A percentile compares a stretch with the other conserved stretches of the same genome.
Evolutionary conservation across 2,113 vertebrate species (phyloP).

Genomic region (Chlorodrepanis virens): DNA sequence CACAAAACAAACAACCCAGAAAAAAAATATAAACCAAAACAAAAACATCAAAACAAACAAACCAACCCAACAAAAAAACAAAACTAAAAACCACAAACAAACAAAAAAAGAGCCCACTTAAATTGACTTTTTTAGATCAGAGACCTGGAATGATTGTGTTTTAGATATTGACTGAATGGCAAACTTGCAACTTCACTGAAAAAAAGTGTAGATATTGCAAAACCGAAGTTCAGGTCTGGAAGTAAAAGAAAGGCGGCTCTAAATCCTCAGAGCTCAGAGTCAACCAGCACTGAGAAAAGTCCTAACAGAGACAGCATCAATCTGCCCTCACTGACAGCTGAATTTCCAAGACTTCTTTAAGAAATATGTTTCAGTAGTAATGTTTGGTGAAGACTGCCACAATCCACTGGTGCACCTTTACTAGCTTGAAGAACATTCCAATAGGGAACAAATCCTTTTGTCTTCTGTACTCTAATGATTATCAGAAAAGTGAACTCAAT

Average conservation of each 20-base stretch:
- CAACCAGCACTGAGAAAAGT: neutral
- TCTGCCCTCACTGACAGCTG: neutral
- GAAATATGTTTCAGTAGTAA: neutral
- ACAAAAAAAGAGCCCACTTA: neutral
- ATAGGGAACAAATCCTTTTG: neutral
- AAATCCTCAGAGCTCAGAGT: neutral
- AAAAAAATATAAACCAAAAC: neutral
- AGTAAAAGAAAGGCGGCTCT: neutral
- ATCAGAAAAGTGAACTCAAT: neutral
- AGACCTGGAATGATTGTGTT: neutral
- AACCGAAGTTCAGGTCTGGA: neutral
- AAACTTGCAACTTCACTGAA: neutral
- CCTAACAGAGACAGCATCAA: neutral
- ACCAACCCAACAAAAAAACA: neutral
- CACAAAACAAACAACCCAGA: neutral
- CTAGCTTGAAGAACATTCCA: neutral
- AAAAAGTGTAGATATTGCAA: neutral
- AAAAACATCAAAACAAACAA: neutral
- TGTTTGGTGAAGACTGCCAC: neutral
- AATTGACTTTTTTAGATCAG: neutral
- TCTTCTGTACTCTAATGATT: neutral
- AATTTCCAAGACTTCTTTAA: neutral
- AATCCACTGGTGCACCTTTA: neutral
- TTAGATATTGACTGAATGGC: neutral
- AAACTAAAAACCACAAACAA: neutral